Base-by-base conservation (phyloP, 2,113 vertebrate species). In the Callithrix jacchus region DNA sequence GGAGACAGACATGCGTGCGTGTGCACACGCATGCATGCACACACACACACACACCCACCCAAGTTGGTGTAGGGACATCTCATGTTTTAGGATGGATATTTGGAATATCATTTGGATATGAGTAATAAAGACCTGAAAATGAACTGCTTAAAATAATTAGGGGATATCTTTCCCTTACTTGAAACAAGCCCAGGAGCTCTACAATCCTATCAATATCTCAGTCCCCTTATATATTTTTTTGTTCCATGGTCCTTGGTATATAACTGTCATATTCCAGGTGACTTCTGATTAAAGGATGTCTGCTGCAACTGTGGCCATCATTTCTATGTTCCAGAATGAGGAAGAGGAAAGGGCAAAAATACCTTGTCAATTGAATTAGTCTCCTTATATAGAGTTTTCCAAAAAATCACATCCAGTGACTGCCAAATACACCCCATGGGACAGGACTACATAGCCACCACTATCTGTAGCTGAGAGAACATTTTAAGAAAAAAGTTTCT, bases 101-200 rank as follows among this genome's bases (percentile, higher is more conserved):
- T 88, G 85, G 73, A 95, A 81, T 86, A 92, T 45, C 47, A 56
- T 89, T 95, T 95, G 52, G 8, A 40, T 74, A 56, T 89, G 64
- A 68, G n/a, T 77, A 93, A 91, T 18, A 95, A 77, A 71, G 56
- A 95, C 58, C 30, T 84, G 81, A 91, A 95, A 95, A 94, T 89
- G 40, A 93, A 49, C 61, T 83, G n/a, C 47, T 93, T 93, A 81
- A 87, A 76, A 77, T 84, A 42, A 94, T 94, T 45, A 82, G n/a
- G 58, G 52, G 37, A 35, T 91, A 91, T 52, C 70, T 88, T 93
- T 79, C 45, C 83, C 35, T 91, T 68, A 93, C 47, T 40, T 70
- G 54, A 87, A 95, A 87, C 47, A 91, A 94, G 37, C 64, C 17
- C 45, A 83, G 1, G 90, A 90, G 27, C 56, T 61, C 14, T n/a